Conservation (phyloP, 2,888 invertebrate genomes). For the Tanypteryx hageni region DNA sequence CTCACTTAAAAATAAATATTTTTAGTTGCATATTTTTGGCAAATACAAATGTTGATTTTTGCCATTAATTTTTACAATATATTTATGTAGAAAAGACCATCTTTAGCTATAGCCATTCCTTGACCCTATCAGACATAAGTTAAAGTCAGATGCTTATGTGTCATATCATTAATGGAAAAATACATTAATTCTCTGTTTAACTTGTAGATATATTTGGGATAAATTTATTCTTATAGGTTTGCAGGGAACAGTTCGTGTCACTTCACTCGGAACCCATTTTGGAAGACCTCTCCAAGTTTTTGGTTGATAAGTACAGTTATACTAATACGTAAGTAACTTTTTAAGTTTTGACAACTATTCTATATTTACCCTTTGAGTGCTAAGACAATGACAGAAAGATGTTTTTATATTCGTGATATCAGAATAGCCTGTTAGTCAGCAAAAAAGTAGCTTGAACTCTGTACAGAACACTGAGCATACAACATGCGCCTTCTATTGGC, state of each 20-base stretch:
- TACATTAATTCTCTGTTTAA: no score
- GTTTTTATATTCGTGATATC: background rate
- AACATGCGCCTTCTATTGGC: background rate
- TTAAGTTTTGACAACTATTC: background rate
- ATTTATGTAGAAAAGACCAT: background rate
- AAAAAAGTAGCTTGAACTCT: no score
- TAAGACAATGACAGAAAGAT: background rate
- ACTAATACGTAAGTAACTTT: constrained; percentile 78
- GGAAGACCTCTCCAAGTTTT: constrained; percentile 87
- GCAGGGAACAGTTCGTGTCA: constrained; percentile 98
- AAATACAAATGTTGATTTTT: no score
- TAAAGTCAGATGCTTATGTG: background rate
- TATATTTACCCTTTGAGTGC: background rate
- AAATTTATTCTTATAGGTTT: constrained; percentile 81
- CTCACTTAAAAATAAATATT: no score
- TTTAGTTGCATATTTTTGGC: no score
- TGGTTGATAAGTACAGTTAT: constrained; percentile 83
- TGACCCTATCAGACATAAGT: background rate
- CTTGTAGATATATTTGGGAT: background rate
- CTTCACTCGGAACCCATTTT: constrained; percentile 95
- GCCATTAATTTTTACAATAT: background rate
- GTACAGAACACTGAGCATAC: no score
- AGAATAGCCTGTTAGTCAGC: no score
- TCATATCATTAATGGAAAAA: no score
- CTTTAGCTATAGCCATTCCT: background rate